These are phyloP conservation scores for Sebastes paucispinis DNA, from an alignment of 2,797 vertebrate species.

Conservation along the genomic window DNA sequence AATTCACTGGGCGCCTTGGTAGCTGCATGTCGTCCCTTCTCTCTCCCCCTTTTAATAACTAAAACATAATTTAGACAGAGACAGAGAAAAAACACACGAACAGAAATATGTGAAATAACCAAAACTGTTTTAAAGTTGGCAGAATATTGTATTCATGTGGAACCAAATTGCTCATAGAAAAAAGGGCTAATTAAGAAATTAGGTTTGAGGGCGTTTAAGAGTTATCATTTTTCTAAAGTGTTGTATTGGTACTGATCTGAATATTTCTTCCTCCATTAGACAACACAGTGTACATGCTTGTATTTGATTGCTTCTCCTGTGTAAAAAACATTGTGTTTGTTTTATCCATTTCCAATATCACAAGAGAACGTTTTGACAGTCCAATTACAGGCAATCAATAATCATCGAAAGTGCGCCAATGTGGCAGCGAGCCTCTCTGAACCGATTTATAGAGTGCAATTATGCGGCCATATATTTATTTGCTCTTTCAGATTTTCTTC, in stretches of 20 bases:
- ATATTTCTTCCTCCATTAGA: not conserved
- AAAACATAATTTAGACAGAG: not conserved
- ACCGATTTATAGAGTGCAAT: constrained; percentile 34
- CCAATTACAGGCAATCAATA: constrained; percentile 68
- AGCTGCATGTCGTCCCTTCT: too few species aligned
- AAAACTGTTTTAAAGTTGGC: not conserved
- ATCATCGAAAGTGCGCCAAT: constrained; percentile 47
- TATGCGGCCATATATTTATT: constrained; percentile 11
- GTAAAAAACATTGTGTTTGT: constrained; percentile 24
- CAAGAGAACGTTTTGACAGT: constrained; percentile 55
- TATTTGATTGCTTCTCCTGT: not conserved
- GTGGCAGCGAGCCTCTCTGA: constrained; percentile 28
- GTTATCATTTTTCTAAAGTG: not conserved
- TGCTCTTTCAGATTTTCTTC: constrained; percentile 3
- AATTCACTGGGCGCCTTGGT: not conserved
- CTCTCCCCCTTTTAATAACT: too few species aligned
- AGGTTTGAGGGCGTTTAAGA: too few species aligned
- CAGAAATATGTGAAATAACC: not conserved
- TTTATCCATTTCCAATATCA: constrained; percentile 53
- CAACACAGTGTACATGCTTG: not conserved
- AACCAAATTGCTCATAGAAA: too few species aligned
- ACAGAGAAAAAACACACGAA: too few species aligned
- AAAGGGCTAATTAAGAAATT: too few species aligned
- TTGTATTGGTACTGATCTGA: not conserved
- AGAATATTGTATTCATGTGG: too few species aligned